Evolutionary conservation across 1,140 invertebrate species (phyloP), one percentile per base, ranked within the genome.

Genomic region (Dolichoris vasculosae): DNA sequence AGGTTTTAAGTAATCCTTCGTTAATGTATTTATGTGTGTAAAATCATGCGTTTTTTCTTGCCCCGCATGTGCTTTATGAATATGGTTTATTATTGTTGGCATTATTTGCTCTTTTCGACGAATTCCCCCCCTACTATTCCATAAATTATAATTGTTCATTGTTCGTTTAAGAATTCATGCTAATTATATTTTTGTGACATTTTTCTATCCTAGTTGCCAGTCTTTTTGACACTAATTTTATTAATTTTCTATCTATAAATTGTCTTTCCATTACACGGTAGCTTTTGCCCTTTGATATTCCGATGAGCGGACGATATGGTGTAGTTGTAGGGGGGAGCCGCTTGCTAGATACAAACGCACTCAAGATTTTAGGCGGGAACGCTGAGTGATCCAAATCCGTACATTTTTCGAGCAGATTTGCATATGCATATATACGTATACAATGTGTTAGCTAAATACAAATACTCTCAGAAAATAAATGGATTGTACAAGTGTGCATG

Each of bases 1-100:
- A 91, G 86, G 91, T 90, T 81, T 59, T 78, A 7, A 30, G 7
- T 20, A 8, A 40, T 63, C 73, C 35, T 17, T 76, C 15, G 3
- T 23, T 26, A 23, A 6, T 26, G 23, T 59, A 4, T 26, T 26
- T 26, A 4, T 59, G 13, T 59, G 13, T 26, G 55, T 59, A 13
- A 4, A 26, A 59, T 20, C 23, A 17, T 17, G 23, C 7, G 23
- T 55, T 59, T 4, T 59, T 26, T 59, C 26, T 59, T 26, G 23
- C 20, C 11, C 8, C 48, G 67, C 48, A 30, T 30, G 63, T 26
- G 59, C 51, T 4, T 46, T 26, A 23, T 38, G 51, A 46, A 63
- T 23, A 71, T 77, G 71, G 85, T 83, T 86, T 82, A 86, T 86
- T 86, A 73, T 86, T 78, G 73, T 86, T 76, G 71, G 67, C 48